Conservation (phyloP, 1,140 invertebrate species). For the Drosophila leontia region DNA sequence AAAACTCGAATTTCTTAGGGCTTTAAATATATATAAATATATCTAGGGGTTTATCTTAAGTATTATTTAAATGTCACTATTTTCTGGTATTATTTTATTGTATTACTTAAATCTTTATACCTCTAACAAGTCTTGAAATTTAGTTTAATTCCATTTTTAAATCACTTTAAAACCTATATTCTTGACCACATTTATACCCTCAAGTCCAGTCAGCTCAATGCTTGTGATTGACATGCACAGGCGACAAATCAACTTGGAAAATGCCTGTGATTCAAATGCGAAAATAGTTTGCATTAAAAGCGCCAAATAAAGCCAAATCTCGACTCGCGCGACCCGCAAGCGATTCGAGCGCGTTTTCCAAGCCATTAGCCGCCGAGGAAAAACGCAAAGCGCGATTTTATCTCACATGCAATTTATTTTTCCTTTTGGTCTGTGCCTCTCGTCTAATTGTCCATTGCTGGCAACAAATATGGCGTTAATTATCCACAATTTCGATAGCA, state of each 20-base stretch:
- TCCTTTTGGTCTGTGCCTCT: constrained; percentile 48
- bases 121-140: neutral
- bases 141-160: no score
- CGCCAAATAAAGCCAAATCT: constrained; percentile 65
- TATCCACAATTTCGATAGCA: constrained; percentile 80
- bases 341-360: constrained; percentile 28
- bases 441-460: constrained; percentile 63
- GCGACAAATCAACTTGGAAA: constrained; percentile 75
- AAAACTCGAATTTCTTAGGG: neutral
- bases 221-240: constrained; percentile 77
- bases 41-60: neutral
- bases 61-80: no score
- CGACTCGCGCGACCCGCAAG: constrained; percentile 7
- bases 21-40: neutral
- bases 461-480: constrained; percentile 80
- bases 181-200: neutral
- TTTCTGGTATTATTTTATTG: neutral
- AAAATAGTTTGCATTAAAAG: constrained; percentile 79
- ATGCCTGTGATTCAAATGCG: constrained; percentile 74
- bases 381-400: constrained; percentile 48
- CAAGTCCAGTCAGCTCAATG: constrained; percentile 22
- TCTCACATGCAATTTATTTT: constrained; percentile 78
- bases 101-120: fast-evolving
- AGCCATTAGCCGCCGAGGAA: constrained; percentile 52
- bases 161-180: neutral